Base-by-base conservation (phyloP, 2,113 vertebrate species). In the Hystrix brachyura region DNA sequence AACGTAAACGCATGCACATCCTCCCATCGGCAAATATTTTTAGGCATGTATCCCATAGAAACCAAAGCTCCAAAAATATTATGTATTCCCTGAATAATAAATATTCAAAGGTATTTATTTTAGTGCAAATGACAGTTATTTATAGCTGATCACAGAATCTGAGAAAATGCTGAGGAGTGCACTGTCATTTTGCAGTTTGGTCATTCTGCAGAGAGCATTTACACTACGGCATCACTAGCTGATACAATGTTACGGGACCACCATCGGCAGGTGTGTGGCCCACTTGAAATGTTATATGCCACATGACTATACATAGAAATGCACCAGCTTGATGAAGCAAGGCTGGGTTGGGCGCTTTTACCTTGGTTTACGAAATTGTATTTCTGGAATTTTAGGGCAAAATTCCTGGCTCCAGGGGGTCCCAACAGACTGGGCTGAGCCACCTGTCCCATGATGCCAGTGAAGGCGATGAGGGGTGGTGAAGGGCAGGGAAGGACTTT, bases 31-130 rank as follows among this genome's bases (percentile, higher is more conserved):
- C 13, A 13, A 46, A 43, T 23, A 60, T 34, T 88, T 87, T 91
- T 84, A 84, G 90, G 82, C 57, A 15, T 0, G 12, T 59, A 32
- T 87, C 82, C 38, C 90, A 13, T 67, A 38, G 90, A 93, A 90
- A 91, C 69, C 8, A 62, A 82, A 43, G 27, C 62, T 62, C 74
- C 7, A 78, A 57, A 60, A 69, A 86, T 67, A 64, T 84, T 62
- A 43, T 7, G 38, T 60, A 53, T 38, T 64, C 82, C 25, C 21
- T 55, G 65, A 60, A 25, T 62, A 88, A 67, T 29, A 32, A 57
- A 62, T 65, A 71, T 87, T 81, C n/a, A 71, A 5, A 82, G 60
- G 23, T 83, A 71, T 71, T 89, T 78, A 94, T 78, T 78, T 23
- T 34, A 64, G 62, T 4, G 46, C 48, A n/a, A 48, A 62, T 83